Evolutionary conservation across 2,888 invertebrate genomes (phyloP).

Genomic region (Dusona sp.): DNA sequence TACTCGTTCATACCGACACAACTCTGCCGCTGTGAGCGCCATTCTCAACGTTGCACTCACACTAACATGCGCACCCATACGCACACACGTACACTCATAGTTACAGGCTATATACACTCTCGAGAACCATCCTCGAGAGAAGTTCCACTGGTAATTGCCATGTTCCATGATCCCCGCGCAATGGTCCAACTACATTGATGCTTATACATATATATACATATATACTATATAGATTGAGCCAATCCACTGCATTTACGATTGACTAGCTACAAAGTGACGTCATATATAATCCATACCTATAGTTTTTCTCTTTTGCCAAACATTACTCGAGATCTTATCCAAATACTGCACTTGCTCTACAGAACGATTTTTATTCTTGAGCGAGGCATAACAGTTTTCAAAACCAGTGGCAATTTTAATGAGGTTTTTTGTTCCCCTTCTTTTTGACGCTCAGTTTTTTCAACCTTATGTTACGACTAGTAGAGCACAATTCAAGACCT

Average conservation of each 20-base stretch:
- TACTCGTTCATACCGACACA: slow-evolving; percentile 16
- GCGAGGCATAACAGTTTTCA: neutral
- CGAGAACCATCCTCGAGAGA: slow-evolving; percentile 42
- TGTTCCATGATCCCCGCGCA: slow-evolving; percentile 58
- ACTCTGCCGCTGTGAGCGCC: slow-evolving; percentile 5
- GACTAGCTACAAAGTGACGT: slow-evolving; percentile 37
- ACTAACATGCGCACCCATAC: slow-evolving; percentile 13
- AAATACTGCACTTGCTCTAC: neutral
- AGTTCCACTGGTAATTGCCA: slow-evolving; percentile 62
- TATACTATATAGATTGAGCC: slow-evolving; percentile 14
- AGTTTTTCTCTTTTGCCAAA: neutral
- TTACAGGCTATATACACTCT: slow-evolving; percentile 2
- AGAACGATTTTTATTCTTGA: neutral
- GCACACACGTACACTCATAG: neutral
- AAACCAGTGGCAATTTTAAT: neutral
- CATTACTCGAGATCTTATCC: neutral
- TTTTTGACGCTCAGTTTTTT: neutral
- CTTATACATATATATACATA: neutral
- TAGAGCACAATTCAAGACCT: neutral
- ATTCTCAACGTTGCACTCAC: slow-evolving; percentile 12
- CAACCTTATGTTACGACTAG: neutral
- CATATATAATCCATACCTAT: neutral
- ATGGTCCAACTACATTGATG: slow-evolving; percentile 36
- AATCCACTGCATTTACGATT: slow-evolving; percentile 19
- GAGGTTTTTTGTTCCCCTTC: neutral